phyloP scores from a whole-genome alignment of 2,113 vertebrate species.

The Spermophilus dauricus region DNA sequence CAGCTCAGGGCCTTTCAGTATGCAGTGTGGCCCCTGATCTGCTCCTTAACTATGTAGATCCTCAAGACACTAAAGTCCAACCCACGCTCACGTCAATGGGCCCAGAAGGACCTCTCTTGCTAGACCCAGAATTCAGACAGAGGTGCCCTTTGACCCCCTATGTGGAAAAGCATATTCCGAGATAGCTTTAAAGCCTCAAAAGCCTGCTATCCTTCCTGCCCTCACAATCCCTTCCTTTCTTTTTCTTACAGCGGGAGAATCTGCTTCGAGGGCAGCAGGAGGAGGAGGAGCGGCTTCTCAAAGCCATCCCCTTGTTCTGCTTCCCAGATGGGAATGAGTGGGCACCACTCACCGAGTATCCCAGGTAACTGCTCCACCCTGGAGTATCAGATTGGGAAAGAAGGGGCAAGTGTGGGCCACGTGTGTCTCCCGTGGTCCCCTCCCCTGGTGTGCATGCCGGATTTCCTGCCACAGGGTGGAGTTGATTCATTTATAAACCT shows the following conservation, averaged over 20 bases:
- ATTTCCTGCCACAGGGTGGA: background rate
- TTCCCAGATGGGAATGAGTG: conserved; percentile 96
- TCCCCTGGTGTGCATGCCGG: background rate
- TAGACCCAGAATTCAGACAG: background rate
- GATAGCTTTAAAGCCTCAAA: background rate
- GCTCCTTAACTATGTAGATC: background rate
- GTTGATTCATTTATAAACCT: background rate
- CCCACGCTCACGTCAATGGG: background rate
- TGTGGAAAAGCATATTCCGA: background rate
- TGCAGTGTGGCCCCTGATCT: background rate
- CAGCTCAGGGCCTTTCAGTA: background rate
- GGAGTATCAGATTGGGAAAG: too few relatives aligned
- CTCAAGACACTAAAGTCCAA: background rate
- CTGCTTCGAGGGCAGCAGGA: conserved; percentile 94
- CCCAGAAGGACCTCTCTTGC: background rate
- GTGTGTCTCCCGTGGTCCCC: too few relatives aligned
- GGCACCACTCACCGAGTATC: conserved; percentile 93
- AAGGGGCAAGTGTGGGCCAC: background rate
- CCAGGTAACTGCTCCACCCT: conserved; percentile 88
- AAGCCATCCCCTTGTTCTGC: conserved; percentile 97
- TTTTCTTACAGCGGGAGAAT: conserved; percentile 91
- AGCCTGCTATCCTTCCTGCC: background rate
- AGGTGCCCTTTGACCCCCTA: background rate
- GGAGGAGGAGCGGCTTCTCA: conserved; percentile 94
- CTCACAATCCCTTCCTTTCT: background rate